Percentiles rank a stretch among this genome's conserved stretches.
phyloP scores from a whole-genome alignment of 2,888 invertebrate species.

The Diplazon laetatorius region DNA sequence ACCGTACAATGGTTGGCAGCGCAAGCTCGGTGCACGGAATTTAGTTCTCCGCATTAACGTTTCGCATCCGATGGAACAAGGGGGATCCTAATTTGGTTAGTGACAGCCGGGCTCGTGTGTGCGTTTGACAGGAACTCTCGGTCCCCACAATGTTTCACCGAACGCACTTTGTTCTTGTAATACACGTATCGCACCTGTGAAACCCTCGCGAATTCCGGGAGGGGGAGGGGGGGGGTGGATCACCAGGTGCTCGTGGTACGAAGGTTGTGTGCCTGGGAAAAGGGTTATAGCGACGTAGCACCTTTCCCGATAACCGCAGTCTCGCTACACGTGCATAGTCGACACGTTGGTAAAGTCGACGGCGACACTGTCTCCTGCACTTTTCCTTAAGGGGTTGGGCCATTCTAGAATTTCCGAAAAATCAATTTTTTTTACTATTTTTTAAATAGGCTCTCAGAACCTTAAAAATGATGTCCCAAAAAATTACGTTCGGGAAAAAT shows the following conservation, averaged over 20 bases:
- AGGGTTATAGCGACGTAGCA: slow-evolving; percentile 61
- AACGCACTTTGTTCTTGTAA: slow-evolving; percentile 6
- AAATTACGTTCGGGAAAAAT: too few relatives aligned
- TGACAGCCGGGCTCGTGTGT: slow-evolving; percentile 2
- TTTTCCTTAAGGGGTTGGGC: slow-evolving; percentile 38
- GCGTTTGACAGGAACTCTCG: slow-evolving; percentile 10
- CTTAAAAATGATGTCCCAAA: too few relatives aligned
- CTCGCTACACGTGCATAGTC: too few relatives aligned
- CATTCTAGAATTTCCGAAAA: too few relatives aligned
- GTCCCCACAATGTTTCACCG: background rate
- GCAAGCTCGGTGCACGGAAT: background rate
- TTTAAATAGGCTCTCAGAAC: too few relatives aligned
- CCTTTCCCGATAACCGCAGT: slow-evolving; percentile 36
- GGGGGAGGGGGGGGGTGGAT: too few relatives aligned
- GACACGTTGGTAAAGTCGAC: background rate
- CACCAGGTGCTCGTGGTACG: slow-evolving; percentile 67
- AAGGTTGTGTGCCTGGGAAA: slow-evolving; percentile 63
- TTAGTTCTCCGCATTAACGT: slow-evolving; percentile 3
- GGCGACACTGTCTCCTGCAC: slow-evolving; percentile 25
- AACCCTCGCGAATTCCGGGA: background rate
- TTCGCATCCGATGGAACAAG: slow-evolving; percentile 21
- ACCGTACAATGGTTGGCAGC: background rate
- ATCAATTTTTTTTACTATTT: too few relatives aligned
- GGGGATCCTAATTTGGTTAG: slow-evolving; percentile 1
- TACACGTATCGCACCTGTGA: slow-evolving; percentile 29